phyloP scores from a whole-genome alignment of 2,888 invertebrate genomes.

The Sceliomorpha sp. region DNA sequence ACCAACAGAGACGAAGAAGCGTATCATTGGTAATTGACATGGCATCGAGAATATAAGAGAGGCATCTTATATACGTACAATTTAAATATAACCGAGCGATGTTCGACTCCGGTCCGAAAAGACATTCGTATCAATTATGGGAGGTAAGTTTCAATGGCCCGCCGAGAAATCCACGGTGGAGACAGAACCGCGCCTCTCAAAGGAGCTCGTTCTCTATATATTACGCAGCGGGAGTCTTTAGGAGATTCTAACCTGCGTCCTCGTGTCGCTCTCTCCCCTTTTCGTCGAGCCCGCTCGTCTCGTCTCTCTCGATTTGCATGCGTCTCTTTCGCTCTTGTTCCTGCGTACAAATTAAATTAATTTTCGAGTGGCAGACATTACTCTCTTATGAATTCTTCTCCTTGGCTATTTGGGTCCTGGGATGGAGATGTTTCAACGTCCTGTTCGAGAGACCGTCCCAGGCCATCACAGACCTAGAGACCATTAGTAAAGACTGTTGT shows the following conservation, averaged over 20 bases:
- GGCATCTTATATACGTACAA: conserved; percentile 60
- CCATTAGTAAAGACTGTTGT: conserved; percentile 64
- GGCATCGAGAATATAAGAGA: conserved; percentile 57
- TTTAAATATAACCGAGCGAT: conserved; percentile 73
- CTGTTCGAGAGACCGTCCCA: too few relatives aligned
- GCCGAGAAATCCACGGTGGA: conserved; percentile 71
- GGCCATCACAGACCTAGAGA: conserved; percentile 55
- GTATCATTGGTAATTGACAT: conserved; percentile 70
- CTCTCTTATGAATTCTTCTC: conserved; percentile 74
- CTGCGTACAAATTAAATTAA: conserved; percentile 78
- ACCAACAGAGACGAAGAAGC: conserved; percentile 51
- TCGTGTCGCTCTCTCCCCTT: conserved; percentile 9
- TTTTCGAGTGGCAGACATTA: conserved; percentile 73
- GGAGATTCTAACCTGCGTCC: conserved; percentile 64
- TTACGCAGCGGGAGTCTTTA: conserved; percentile 77
- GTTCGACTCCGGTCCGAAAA: conserved; percentile 73
- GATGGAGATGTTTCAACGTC: conserved; percentile 73
- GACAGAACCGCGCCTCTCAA: conserved; percentile 76
- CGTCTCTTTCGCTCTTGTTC: conserved; percentile 53
- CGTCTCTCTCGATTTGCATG: too few relatives aligned
- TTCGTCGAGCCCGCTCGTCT: conserved; percentile 12
- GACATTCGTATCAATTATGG: conserved; percentile 79
- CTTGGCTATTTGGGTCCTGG: conserved; percentile 60
- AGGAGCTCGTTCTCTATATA: conserved; percentile 78
- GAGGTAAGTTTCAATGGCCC: conserved; percentile 72